Evolutionary conservation across 2,797 vertebrate genomes (phyloP), one percentile per base, ranked within the genome.

Genomic region (Denticeps clupeoides): DNA sequence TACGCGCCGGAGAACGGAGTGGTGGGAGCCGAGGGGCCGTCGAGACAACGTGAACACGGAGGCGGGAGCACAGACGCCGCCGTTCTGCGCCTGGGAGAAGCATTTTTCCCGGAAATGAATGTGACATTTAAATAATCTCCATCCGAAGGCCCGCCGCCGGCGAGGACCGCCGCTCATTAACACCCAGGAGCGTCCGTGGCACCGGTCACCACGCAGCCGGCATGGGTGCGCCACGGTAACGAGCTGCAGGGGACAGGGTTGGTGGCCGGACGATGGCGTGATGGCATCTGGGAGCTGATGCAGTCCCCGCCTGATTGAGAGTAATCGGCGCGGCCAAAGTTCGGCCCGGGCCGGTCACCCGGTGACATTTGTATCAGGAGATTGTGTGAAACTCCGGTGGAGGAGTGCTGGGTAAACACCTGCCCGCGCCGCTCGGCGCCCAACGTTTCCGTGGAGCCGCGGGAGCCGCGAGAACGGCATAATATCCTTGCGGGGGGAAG

Each of bases 101-200:
- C 41, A 45, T 48, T 33, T 48, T 48, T 44, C 7, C 29, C 49
- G 31, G 51, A 47, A 69, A 65, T 53, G 40, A 58, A 65, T 29
- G 41, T 41, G 55, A 54, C 51, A 51, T 58, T 64, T 68, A 42
- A 52, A 47, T 60, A 24, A 41, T 53, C 40, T 49, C 28, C 47
- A 59, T 41, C 59, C 59, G n/a, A n/a, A 28, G 51, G 22, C 35
- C 42, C 13, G 19, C 50, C 55, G 43, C 13, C 32, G 7, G 25
- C 28, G 45, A 54, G 46, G 35, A 42, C 38, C 11, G 27, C 43
- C n/a, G n/a, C 55, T 65, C 47, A 47, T 58, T 65, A 63, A 53
- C 44, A 41, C 29, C 21, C 31, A n/a, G n/a, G n/a, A n/a, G n/a
- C n/a, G n/a, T n/a, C n/a, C n/a, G n/a, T n/a, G n/a, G n/a, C n/a